A percentile compares a stretch with the other conserved stretches of the same genome.
Evolutionary conservation across 2,888 invertebrate genomes (phyloP).

Genomic region (Pyrochroa serraticornis): DNA sequence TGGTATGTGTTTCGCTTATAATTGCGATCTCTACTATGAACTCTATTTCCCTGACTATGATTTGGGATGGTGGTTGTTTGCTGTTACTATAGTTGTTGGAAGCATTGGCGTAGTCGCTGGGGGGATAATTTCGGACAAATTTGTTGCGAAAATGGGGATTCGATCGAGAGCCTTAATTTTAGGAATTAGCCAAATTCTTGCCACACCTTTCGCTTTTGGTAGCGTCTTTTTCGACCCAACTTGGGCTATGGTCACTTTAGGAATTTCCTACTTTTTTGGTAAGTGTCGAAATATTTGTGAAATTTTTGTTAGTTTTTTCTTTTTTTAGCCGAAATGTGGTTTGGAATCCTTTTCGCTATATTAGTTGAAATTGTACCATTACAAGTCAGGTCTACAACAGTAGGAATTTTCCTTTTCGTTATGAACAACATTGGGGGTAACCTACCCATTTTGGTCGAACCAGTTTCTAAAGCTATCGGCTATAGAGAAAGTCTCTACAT

Average conservation of each 20-base stretch:
- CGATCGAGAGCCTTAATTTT: constrained; percentile 80
- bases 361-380: constrained; percentile 87
- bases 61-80: constrained; percentile 89
- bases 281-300: constrained; percentile 48
- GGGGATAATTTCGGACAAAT: constrained; percentile 81
- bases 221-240: constrained; percentile 82
- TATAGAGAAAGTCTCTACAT: constrained; percentile 85
- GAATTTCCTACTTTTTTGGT: constrained; percentile 89
- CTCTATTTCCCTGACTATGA: constrained; percentile 89
- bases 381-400: constrained; percentile 80
- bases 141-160: constrained; percentile 86
- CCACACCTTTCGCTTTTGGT: constrained; percentile 85
- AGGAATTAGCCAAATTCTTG: constrained; percentile 81
- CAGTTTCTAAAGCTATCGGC: constrained; percentile 79
- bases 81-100: constrained; percentile 85
- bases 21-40: constrained; percentile 87
- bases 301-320: constrained; percentile 3
- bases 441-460: constrained; percentile 85
- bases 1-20: constrained; percentile 91
- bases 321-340: constrained; percentile 89
- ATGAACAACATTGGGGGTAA: constrained; percentile 94
- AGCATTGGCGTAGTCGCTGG: constrained; percentile 71
- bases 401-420: constrained; percentile 87
- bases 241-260: constrained; percentile 86
- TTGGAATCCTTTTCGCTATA: constrained; percentile 89